Evolutionary conservation across 2,888 invertebrate genomes (phyloP).

Genomic region (Melangyna quadrimaculata): DNA sequence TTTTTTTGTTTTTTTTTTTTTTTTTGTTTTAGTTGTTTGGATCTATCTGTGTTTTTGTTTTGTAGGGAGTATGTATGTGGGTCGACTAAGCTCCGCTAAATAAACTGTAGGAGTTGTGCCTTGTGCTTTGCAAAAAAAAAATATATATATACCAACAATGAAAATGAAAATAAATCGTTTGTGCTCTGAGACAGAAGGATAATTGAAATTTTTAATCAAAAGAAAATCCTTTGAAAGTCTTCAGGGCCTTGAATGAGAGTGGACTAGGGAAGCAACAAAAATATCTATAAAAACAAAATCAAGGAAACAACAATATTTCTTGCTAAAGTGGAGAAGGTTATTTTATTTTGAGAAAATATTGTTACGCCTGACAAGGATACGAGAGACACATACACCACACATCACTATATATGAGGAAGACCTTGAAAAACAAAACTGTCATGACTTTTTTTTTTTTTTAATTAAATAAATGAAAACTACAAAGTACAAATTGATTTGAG

Average conservation of each 20-base stretch:
- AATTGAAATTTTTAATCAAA: constrained; percentile 70
- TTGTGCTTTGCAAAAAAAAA: neutral
- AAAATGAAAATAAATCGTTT: constrained; percentile 45
- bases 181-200: constrained; percentile 58
- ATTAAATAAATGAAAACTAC: neutral
- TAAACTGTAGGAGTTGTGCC: constrained; percentile 33
- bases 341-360: constrained; percentile 14
- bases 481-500: neutral
- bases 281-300: neutral
- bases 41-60: neutral
- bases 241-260: constrained; percentile 42
- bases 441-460: neutral
- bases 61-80: neutral
- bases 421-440: neutral
- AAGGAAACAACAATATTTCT: constrained; percentile 23
- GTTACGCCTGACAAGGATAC: neutral
- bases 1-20: constrained; percentile 6
- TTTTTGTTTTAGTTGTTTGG: neutral
- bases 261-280: constrained; percentile 18
- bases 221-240: constrained; percentile 68
- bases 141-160: neutral
- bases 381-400: neutral
- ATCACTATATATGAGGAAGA: neutral
- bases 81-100: constrained; percentile 21
- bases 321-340: constrained; percentile 16